Evolutionary conservation across 2,797 vertebrate genomes (phyloP), one percentile per base, ranked within the genome.

Genomic region (Agapornis canus): DNA sequence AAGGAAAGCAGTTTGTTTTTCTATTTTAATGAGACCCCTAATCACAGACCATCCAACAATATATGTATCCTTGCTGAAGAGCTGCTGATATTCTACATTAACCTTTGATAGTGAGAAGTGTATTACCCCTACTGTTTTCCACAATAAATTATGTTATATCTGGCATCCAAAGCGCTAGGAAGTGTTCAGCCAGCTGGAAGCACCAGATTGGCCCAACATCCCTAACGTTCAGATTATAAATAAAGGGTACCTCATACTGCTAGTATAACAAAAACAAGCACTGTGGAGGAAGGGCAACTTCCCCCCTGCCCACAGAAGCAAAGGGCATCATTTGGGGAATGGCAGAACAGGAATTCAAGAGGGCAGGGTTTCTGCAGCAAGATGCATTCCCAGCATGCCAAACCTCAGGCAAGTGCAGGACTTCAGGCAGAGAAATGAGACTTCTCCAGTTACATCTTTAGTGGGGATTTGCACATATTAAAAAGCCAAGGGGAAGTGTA

Each of bases 211-310:
- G 88, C 65, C 72, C 51, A 86, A 86, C 89, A 84, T 61, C 79
- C 82, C 78, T 49, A 70, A 82, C 56, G 7, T 82, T 91, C 63
- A 63, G 65, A n/a, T 87, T 94, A 90, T 89, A 94, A 93, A 95
- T 89, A 93, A 95, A 92, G 84, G 80, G 89, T 51, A 79, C 73
- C 65, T 94, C 91, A 78, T 69, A 95, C 90, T 83, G 93, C 69
- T 93, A 32, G 47, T 61, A 57, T 64, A 96, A 96, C 80, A 94
- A 96, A 94, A 97, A 69, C 84, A 92, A 95, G 91, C 86, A 51
- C 61, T 5, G 59, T 3, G 2, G 82, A 94, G 92, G 92, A 94
- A 94, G 92, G 94, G 75, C 84, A 82, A 91, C 93, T 92, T 90
- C 94, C 92, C 73, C 90, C 78, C 92, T 93, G 84, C 94, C 71